phyloP scores from a whole-genome alignment of 2,888 invertebrate species.

The Timandra comae region DNA sequence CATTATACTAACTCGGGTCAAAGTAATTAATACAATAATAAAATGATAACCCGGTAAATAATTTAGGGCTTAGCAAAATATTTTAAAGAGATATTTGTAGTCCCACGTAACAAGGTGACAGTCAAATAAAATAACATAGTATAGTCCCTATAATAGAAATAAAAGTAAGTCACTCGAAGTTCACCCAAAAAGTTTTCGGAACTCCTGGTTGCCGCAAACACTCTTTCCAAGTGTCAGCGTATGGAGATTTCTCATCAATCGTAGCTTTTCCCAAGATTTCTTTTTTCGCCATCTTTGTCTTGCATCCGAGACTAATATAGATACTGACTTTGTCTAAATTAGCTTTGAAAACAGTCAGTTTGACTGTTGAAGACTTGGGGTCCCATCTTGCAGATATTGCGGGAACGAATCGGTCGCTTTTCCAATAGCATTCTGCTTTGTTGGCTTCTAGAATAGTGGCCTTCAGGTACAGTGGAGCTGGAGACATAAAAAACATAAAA shows the following conservation, averaged over 20 bases:
- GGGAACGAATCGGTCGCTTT: conserved; percentile 84
- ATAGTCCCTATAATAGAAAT: too few species aligned
- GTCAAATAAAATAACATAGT: too few species aligned
- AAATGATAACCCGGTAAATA: too few species aligned
- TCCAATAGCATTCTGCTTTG: conserved; percentile 79
- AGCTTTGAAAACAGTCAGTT: conserved; percentile 79
- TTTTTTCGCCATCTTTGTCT: conserved; percentile 82
- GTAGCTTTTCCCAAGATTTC: conserved; percentile 80
- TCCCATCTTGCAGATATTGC: conserved; percentile 87
- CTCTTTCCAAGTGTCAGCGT: conserved; percentile 79
- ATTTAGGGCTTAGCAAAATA: too few species aligned
- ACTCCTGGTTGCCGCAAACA: conserved; percentile 73
- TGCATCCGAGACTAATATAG: conserved; percentile 80
- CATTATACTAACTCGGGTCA: too few species aligned
- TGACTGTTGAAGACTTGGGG: conserved; percentile 78
- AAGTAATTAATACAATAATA: too few species aligned
- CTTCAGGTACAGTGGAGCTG: conserved; percentile 85
- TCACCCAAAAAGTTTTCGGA: conserved; percentile 77
- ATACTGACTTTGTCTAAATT: conserved; percentile 80
- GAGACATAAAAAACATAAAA: conserved; percentile 25
- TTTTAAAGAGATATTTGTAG: too few species aligned
- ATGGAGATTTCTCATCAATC: conserved; percentile 78
- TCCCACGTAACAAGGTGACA: too few species aligned
- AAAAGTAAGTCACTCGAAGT: conserved; percentile 68
- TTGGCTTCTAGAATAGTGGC: conserved; percentile 84